These are phyloP conservation scores for Phoeniculus purpureus DNA, from an alignment of 2,797 vertebrate genomes.

Conservation along the genomic window DNA sequence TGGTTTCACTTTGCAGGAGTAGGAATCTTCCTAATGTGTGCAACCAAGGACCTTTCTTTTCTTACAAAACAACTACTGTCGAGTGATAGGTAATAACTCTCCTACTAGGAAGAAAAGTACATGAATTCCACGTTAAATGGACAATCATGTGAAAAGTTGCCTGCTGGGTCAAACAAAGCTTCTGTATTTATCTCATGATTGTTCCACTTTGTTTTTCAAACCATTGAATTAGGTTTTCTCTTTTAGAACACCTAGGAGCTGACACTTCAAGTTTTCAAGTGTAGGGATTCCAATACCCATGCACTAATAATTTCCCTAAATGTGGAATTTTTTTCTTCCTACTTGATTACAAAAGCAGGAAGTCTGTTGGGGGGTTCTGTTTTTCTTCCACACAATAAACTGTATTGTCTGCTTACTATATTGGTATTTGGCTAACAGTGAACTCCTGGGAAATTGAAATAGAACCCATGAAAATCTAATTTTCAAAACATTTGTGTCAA, in stretches of 20 bases:
- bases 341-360: constrained; percentile 81
- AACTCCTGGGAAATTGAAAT: constrained; percentile 76
- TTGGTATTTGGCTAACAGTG: constrained; percentile 76
- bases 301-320: constrained; percentile 71
- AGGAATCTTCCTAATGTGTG: neutral
- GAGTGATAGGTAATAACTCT: neutral
- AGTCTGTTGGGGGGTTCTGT: constrained; percentile 78
- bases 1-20: neutral
- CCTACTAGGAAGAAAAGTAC: neutral
- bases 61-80: neutral
- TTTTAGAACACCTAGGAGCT: constrained; percentile 34
- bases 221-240: neutral
- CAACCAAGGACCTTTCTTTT: neutral
- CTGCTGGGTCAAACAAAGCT: neutral
- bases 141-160: neutral
- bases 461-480: constrained; percentile 75
- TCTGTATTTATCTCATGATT: neutral
- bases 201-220: neutral
- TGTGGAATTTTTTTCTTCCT: constrained; percentile 37
- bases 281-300: constrained; percentile 59
- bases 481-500: constrained; percentile 78
- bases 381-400: constrained; percentile 80
- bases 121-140: neutral
- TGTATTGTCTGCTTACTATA: constrained; percentile 77
- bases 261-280: constrained; percentile 62